Conservation (phyloP, 2,113 vertebrate species). For the Clarias batrachus region DNA sequence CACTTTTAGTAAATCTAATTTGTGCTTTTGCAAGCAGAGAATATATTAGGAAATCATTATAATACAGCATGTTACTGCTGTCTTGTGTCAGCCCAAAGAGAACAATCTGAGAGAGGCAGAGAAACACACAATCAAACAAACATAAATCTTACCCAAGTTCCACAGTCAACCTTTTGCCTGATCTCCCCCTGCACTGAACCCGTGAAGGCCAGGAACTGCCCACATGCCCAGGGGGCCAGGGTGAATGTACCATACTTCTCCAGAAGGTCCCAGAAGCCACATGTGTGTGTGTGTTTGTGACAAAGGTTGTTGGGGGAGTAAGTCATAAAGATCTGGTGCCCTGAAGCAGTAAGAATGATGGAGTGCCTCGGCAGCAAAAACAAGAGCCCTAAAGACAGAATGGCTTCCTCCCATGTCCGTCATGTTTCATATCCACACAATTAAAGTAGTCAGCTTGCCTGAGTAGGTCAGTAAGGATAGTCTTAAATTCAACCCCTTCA, state of each 20-base stretch:
- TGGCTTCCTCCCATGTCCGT: slow-evolving; percentile 55
- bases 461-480: slow-evolving; percentile 20
- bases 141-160: slow-evolving; percentile 25
- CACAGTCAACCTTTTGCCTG: slow-evolving; percentile 37
- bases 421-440: slow-evolving; percentile 64
- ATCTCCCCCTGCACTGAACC: slow-evolving; percentile 11
- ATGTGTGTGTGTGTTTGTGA: slow-evolving; percentile 23
- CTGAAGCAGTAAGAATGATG: slow-evolving; percentile 56
- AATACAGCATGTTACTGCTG: slow-evolving; percentile 7
- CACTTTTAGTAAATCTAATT: slow-evolving; percentile 32
- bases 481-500: slow-evolving; percentile 54
- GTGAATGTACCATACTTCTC: slow-evolving; percentile 33
- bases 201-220: slow-evolving; percentile 39
- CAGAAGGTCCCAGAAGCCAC: slow-evolving; percentile 55
- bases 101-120: not conserved
- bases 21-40: slow-evolving; percentile 31
- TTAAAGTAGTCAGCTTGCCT: slow-evolving; percentile 63
- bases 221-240: slow-evolving; percentile 20
- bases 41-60: slow-evolving; percentile 40
- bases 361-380: slow-evolving; percentile 58
- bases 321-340: slow-evolving; percentile 49
- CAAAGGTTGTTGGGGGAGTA: slow-evolving; percentile 25
- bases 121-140: slow-evolving; percentile 7
- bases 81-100: not conserved
- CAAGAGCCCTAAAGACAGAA: slow-evolving; percentile 57